A percentile compares a stretch with the other conserved stretches of the same genome.
These are phyloP conservation scores for Suricata suricatta DNA, from an alignment of 2,113 vertebrate genomes.

Conservation along the genomic window DNA sequence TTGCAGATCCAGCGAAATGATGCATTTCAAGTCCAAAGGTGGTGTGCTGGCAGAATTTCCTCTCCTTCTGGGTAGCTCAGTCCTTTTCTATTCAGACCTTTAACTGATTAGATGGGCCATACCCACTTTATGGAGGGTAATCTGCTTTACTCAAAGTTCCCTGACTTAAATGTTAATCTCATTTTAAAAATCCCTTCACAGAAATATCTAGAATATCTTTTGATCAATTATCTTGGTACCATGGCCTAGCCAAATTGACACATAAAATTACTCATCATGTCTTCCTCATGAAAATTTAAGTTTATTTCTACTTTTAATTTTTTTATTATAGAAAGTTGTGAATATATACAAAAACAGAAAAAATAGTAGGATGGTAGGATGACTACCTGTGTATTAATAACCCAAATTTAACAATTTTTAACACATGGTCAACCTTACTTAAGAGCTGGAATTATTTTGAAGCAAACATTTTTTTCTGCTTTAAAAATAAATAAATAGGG, in stretches of 20 bases:
- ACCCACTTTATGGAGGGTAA: not conserved
- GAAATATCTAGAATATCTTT: not conserved
- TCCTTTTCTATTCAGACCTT: not conserved
- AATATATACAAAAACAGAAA: not conserved
- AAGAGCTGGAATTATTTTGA: not conserved
- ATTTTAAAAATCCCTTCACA: not conserved
- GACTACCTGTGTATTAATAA: not conserved
- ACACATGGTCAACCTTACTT: not conserved
- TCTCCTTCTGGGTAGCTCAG: not conserved
- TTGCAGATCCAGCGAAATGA: too few species aligned
- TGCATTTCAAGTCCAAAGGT: not conserved
- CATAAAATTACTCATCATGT: not conserved
- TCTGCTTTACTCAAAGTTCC: not conserved
- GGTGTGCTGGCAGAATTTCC: not conserved
- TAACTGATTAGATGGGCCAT: not conserved
- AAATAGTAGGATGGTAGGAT: not conserved
- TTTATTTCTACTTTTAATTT: not conserved
- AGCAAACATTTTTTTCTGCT: not conserved
- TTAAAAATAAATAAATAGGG: not conserved
- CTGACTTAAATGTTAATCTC: not conserved
- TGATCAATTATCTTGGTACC: not conserved
- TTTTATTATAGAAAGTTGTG: not conserved
- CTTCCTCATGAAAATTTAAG: not conserved
- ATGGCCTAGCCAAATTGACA: not conserved
- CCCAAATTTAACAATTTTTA: not conserved